Conservation (phyloP, 2,888 invertebrate species). For the Nymphalis urticae region DNA sequence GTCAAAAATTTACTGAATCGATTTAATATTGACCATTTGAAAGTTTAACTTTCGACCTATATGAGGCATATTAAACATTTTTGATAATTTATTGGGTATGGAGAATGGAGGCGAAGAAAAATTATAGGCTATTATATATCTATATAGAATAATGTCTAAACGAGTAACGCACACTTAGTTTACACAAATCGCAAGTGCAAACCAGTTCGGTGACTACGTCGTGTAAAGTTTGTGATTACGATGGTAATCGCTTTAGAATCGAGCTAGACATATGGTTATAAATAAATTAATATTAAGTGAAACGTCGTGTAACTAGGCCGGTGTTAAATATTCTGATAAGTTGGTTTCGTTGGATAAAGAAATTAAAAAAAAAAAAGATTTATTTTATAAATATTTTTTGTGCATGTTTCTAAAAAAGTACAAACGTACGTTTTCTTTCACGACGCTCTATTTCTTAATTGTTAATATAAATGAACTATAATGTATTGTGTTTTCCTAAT, state of each 20-base stretch:
- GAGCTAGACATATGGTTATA: conserved; percentile 11
- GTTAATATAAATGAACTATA: conserved; percentile 73
- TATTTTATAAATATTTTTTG: conserved; percentile 36
- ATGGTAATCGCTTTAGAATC: conserved; percentile 21
- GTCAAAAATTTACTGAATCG: background rate
- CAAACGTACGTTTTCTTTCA: conserved; percentile 63
- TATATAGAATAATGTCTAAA: conserved; percentile 9
- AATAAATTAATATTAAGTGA: conserved; percentile 21
- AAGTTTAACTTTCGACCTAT: background rate
- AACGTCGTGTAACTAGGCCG: conserved; percentile 12
- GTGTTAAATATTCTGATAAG: conserved; percentile 2
- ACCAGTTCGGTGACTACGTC: conserved; percentile 28
- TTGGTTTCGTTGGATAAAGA: conserved; percentile 26
- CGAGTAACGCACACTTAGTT: conserved; percentile 20
- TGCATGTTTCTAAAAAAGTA: conserved; percentile 66
- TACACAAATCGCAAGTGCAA: conserved; percentile 21
- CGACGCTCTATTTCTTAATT: conserved; percentile 68
- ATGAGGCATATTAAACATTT: background rate
- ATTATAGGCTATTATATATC: background rate
- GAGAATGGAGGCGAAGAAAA: no score
- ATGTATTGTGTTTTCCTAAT: conserved; percentile 80
- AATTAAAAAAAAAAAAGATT: conserved; percentile 3
- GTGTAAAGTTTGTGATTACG: conserved; percentile 24
- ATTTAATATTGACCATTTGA: background rate
- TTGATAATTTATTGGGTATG: no score